A percentile compares a stretch with the other conserved stretches of the same genome.
Conservation (phyloP, 2,797 vertebrate species). For the Malacoraja senta region DNA sequence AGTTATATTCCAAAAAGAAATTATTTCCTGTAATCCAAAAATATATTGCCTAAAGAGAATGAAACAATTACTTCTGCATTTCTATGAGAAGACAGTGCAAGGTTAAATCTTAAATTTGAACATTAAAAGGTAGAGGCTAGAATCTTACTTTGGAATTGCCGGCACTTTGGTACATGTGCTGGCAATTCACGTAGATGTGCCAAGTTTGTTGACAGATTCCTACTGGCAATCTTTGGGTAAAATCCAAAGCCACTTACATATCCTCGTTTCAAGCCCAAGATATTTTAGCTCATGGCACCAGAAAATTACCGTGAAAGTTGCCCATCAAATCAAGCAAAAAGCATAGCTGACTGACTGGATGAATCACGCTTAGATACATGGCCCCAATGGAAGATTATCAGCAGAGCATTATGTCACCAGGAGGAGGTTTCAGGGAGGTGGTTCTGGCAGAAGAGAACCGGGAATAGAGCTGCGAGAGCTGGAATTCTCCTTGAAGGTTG, state of each 20-base stretch:
- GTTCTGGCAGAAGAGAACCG: not conserved
- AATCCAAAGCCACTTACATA: not conserved
- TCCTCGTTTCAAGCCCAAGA: not conserved
- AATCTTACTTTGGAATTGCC: too few relatives aligned
- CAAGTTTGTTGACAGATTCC: too few relatives aligned
- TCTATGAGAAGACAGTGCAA: not conserved
- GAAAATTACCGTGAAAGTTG: not conserved
- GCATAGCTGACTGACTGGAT: not conserved
- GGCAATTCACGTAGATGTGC: too few relatives aligned
- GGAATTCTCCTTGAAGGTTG: not conserved
- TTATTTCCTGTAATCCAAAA: not conserved
- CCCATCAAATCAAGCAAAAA: not conserved
- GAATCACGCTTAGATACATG: not conserved
- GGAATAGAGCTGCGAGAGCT: not conserved
- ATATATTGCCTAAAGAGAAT: not conserved
- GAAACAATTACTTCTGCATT: not conserved
- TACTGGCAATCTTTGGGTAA: not conserved
- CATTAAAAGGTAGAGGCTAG: not conserved
- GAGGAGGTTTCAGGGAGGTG: too few relatives aligned
- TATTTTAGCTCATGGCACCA: not conserved
- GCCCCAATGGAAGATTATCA: not conserved
- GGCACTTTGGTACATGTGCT: too few relatives aligned
- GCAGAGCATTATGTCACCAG: not conserved
- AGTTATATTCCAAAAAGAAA: not conserved
- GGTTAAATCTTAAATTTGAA: not conserved